These are phyloP conservation scores for Phaenicophaeus curvirostris DNA, from an alignment of 2,797 vertebrate species.

Conservation along the genomic window DNA sequence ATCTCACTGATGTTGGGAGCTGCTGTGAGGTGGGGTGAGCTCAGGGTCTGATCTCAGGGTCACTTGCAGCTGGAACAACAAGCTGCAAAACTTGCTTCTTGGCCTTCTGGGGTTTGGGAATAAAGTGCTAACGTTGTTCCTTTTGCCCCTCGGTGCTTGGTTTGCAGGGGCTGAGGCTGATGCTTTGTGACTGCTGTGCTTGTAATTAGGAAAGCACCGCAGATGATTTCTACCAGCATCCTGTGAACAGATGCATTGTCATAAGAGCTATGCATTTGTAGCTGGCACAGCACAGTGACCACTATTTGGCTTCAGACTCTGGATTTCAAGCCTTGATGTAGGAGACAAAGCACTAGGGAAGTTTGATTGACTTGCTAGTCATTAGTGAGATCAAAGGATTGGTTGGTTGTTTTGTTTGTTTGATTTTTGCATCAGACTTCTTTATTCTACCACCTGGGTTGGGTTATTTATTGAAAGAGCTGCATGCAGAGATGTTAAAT, in stretches of 20 bases:
- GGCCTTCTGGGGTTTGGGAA: not conserved
- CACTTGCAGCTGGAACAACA: not conserved
- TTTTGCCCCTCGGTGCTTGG: not conserved
- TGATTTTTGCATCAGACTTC: conserved; percentile 25
- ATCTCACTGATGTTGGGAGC: not conserved
- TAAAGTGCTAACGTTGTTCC: not conserved
- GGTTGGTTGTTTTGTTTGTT: not conserved
- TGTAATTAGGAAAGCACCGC: conserved; percentile 35
- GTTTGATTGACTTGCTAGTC: conserved; percentile 46
- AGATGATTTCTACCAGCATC: not conserved
- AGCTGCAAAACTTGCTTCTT: not conserved
- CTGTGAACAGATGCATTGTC: conserved; percentile 4
- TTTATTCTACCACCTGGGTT: conserved; percentile 49
- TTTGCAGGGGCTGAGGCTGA: not conserved
- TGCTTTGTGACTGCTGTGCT: conserved; percentile 1
- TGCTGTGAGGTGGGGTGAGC: not conserved
- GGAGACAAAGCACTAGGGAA: not conserved
- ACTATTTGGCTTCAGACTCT: not conserved
- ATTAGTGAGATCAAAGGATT: conserved; percentile 52
- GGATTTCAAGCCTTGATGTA: conserved; percentile 15
- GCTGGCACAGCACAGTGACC: conserved; percentile 12
- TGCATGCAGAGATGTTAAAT: conserved; percentile 56
- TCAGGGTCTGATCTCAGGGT: not conserved
- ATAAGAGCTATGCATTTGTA: not conserved
- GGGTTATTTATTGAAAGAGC: conserved; percentile 44